Evolutionary conservation across 2,888 invertebrate genomes (phyloP), one percentile per base, ranked within the genome.

Genomic region (Callyntrura guangdongensis): DNA sequence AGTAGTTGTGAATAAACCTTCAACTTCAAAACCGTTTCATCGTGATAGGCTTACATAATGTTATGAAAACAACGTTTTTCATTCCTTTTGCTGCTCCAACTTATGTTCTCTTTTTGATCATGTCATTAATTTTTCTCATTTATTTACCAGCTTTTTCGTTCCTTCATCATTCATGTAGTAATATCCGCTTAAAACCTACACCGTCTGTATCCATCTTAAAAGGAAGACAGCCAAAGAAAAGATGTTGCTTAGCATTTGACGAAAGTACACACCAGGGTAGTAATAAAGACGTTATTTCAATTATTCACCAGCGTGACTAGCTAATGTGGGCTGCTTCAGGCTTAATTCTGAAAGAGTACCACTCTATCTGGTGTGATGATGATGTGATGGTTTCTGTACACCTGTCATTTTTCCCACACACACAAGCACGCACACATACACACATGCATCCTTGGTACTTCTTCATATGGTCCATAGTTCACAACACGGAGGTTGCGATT

Each of bases 391-490:
- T 6, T 22, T 74, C 49, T 25, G 49, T 14, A 74, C 74, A 74
- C 74, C 74, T 74, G 74, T 49, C 74, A 47, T 22, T 22, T 47
- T 74, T 74, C 74, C 74, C 74, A 74, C 74, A 74, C 20, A 49
- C 17, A 74, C 17, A 36, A 2, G 6, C 36, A 36, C 6, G 3
- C 6, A 36, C 6, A 36, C 36, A 36, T 36, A 6, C 36, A 36
- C 6, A 2, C 36, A 6, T 36, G 36, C 36, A 4, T 36, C 36
- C 36, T 36, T 36, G 36, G 36, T 36, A 36, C 36, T 36, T 6
- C 36, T 36, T 4, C 36, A 36, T 36, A 36, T 53, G 53, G 49
- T 8, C 53, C 53, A n/a, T n/a, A n/a, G n/a, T n/a, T n/a, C 36
- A 36, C 36, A 36, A 9, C n/a, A 53, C 53, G 3, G 11, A 12